Evolutionary conservation across 2,113 vertebrate species (phyloP).

Genomic region (Pachypanchax playfairii): DNA sequence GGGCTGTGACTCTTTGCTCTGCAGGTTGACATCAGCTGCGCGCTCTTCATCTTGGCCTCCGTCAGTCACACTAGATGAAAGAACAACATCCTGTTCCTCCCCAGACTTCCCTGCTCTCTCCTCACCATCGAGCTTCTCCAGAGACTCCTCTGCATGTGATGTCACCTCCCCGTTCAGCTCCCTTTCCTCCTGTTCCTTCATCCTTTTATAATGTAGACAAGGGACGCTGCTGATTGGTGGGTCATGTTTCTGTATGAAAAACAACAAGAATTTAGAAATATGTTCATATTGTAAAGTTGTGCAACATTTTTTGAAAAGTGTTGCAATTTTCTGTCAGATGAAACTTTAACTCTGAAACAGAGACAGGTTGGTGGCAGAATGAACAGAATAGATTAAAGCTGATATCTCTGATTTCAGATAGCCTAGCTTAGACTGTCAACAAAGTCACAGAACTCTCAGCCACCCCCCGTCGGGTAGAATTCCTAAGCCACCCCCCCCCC

Average conservation of each 20-base stretch:
- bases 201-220: conserved; percentile 97
- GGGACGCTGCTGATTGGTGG: conserved; percentile 97
- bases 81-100: conserved; percentile 51
- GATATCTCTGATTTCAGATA: too few species aligned
- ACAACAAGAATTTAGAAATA: not conserved
- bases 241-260: conserved; percentile 90
- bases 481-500: too few species aligned
- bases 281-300: not conserved
- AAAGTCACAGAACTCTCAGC: too few species aligned
- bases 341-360: too few species aligned
- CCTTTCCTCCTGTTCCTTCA: conserved; percentile 93
- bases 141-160: conserved; percentile 77
- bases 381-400: too few species aligned
- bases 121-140: conserved; percentile 76
- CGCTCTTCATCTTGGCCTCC: conserved; percentile 42
- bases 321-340: too few species aligned
- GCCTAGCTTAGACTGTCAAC: too few species aligned
- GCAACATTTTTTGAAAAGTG: too few species aligned
- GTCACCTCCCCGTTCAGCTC: conserved; percentile 87
- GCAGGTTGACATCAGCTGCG: conserved; percentile 24
- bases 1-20: conserved; percentile 75
- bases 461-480: too few species aligned
- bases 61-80: conserved; percentile 46
- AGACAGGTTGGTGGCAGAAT: too few species aligned
- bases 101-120: conserved; percentile 81